Percentiles rank a stretch among this genome's conserved stretches.
Evolutionary conservation across 2,888 invertebrate species (phyloP).

Genomic region (Plagiodera versicolora): DNA sequence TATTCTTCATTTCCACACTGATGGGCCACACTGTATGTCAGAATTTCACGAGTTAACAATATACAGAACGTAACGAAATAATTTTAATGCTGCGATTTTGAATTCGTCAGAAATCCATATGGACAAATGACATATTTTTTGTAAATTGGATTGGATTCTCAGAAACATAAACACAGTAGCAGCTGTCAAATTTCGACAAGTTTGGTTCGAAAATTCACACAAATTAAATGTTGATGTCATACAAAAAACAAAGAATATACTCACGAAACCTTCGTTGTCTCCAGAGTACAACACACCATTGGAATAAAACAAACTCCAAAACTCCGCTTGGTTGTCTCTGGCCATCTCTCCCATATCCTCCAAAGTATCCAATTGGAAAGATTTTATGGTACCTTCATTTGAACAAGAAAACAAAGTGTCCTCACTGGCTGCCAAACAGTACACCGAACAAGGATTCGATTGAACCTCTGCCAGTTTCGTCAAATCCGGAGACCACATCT

Average conservation of each 20-base stretch:
- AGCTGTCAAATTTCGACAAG: too few relatives aligned
- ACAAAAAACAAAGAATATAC: constrained; percentile 33
- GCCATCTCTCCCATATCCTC: constrained; percentile 46
- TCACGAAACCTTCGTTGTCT: constrained; percentile 66
- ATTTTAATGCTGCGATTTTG: too few relatives aligned
- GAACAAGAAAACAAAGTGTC: constrained; percentile 64
- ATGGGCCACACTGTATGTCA: too few relatives aligned
- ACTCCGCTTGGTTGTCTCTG: constrained; percentile 52
- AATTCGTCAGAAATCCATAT: too few relatives aligned
- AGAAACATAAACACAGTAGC: too few relatives aligned
- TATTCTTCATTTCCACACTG: too few relatives aligned
- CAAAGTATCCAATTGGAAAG: constrained; percentile 59
- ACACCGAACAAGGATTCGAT: constrained; percentile 65
- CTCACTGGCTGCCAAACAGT: constrained; percentile 60
- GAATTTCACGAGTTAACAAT: too few relatives aligned
- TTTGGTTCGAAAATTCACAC: too few relatives aligned
- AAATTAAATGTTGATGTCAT: not conserved
- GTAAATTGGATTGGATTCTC: too few relatives aligned
- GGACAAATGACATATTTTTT: too few relatives aligned
- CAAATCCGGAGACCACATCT: constrained; percentile 58
- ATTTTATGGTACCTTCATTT: constrained; percentile 64
- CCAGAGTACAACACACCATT: constrained; percentile 60
- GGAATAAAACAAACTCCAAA: constrained; percentile 51
- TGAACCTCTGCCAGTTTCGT: constrained; percentile 53
- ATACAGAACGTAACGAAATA: too few relatives aligned